Evolutionary conservation across 2,888 invertebrate species (phyloP).

Genomic region (Pristionchus entomophagus): DNA sequence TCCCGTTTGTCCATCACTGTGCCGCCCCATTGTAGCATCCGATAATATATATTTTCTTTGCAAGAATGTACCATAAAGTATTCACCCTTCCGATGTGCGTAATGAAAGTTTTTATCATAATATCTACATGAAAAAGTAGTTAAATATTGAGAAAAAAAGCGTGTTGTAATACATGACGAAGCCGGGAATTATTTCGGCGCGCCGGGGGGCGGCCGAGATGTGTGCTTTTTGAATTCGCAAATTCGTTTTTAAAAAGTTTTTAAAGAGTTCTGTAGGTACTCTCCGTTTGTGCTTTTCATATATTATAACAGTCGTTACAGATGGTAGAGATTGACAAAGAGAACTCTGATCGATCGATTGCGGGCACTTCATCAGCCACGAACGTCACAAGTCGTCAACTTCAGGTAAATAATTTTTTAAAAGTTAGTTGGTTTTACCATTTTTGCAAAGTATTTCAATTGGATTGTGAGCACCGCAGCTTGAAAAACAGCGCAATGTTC

Average conservation of each 20-base stretch:
- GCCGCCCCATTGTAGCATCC: conserved; percentile 11
- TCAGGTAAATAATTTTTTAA: too few species aligned
- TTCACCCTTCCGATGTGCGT: neutral
- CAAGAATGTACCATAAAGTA: conserved; percentile 12
- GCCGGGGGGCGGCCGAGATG: too few species aligned
- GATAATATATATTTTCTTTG: conserved; percentile 5
- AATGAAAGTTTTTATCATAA: too few species aligned
- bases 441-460: too few species aligned
- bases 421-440: neutral
- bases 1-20: neutral
- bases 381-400: neutral
- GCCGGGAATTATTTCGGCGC: too few species aligned
- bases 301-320: too few species aligned
- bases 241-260: neutral
- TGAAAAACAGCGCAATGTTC: too few species aligned
- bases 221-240: too few species aligned
- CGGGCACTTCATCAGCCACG: neutral
- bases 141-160: too few species aligned
- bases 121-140: too few species aligned
- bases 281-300: neutral
- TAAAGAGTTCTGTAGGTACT: neutral
- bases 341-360: neutral
- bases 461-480: too few species aligned
- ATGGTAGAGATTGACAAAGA: conserved; percentile 7
- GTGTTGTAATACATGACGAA: too few species aligned